Evolutionary conservation across 2,797 vertebrate genomes (phyloP).

Genomic region (Megalops cyprinoides): DNA sequence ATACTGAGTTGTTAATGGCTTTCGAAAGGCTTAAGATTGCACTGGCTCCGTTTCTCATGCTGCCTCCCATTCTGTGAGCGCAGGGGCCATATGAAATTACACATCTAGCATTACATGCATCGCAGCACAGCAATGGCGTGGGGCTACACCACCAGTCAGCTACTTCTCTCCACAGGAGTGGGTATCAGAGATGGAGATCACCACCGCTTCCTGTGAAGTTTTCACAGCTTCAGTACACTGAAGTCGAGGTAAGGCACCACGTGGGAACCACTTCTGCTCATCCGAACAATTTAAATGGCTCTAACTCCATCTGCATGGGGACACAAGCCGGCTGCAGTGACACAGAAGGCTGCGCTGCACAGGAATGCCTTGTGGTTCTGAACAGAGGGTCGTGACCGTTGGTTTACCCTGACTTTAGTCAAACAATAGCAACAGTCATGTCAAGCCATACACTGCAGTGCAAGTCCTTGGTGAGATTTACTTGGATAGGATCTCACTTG

Average conservation of each 20-base stretch:
- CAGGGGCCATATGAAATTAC: neutral
- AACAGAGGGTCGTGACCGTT: neutral
- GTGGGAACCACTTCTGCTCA: neutral
- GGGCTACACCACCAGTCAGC: neutral
- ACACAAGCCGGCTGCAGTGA: neutral
- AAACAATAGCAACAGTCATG: neutral
- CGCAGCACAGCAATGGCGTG: neutral
- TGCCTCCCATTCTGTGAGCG: neutral
- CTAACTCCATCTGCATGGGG: neutral
- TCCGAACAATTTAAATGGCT: neutral
- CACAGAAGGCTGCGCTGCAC: too few relatives aligned
- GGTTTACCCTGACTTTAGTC: neutral
- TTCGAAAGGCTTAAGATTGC: neutral
- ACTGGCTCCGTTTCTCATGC: neutral
- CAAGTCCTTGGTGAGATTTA: too few relatives aligned
- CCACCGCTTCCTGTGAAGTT: neutral
- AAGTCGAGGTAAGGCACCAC: neutral
- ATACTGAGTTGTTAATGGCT: neutral
- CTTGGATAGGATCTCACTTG: too few relatives aligned
- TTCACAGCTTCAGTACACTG: neutral
- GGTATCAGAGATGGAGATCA: neutral
- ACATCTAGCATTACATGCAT: neutral
- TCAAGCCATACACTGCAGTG: neutral
- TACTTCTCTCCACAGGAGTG: neutral
- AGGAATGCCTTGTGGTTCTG: too few relatives aligned